These are phyloP conservation scores for Choloepus hoffmanni DNA, from an alignment of 2,113 vertebrate species.

Conservation along the genomic window DNA sequence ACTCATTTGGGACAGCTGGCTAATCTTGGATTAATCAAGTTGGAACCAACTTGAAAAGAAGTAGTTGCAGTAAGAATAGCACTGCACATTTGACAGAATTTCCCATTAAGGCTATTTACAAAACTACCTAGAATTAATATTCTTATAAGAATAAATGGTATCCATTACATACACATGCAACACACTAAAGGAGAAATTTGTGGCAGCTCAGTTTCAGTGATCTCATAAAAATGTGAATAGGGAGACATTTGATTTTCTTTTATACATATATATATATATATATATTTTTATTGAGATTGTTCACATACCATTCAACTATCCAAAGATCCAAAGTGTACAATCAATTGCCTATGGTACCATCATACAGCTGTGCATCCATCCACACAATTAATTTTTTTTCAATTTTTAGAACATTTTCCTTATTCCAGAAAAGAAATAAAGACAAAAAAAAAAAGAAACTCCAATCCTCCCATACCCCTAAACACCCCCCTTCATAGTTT, in stretches of 20 bases:
- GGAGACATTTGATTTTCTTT: conserved; percentile 3
- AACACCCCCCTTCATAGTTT: too few species aligned
- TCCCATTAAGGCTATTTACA: conserved; percentile 62
- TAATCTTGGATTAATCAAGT: conserved; percentile 79
- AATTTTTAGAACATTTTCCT: too few species aligned
- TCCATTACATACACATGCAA: conserved; percentile 65
- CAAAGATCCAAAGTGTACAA: too few species aligned
- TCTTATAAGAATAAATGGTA: conserved; percentile 78
- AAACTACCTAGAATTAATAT: conserved; percentile 79
- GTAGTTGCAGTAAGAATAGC: conserved; percentile 74
- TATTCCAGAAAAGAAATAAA: too few species aligned
- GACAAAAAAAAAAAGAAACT: too few species aligned
- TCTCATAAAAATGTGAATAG: conserved; percentile 49
- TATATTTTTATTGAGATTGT: too few species aligned
- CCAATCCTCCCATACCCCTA: too few species aligned
- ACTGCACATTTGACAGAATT: conserved; percentile 58
- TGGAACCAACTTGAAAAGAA: conserved; percentile 69
- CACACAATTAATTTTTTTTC: too few species aligned
- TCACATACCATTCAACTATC: too few species aligned
- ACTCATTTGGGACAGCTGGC: conserved; percentile 76
- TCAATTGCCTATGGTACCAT: too few species aligned
- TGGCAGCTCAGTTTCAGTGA: conserved; percentile 61
- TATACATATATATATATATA: too few species aligned
- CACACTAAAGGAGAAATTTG: conserved; percentile 70
- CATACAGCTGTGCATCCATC: too few species aligned